A percentile compares a stretch with the other conserved stretches of the same genome.
phyloP scores from a whole-genome alignment of 2,797 vertebrate species.

The Cossypha caffra region DNA sequence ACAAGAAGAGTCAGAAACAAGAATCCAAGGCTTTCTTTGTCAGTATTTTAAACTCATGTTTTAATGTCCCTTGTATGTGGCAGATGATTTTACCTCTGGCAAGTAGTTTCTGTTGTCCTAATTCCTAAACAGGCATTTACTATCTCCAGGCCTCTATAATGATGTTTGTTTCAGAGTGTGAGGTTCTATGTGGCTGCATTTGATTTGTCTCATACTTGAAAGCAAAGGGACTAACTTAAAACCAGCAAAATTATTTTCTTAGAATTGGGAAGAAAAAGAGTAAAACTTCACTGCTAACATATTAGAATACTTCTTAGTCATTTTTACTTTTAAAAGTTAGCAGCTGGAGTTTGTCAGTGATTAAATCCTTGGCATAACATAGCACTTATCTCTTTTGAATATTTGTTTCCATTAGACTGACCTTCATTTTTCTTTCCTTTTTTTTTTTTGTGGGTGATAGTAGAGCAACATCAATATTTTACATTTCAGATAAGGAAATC shows the following conservation, averaged over 20 bases:
- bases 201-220: neutral
- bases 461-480: neutral
- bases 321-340: neutral
- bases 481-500: neutral
- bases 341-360: neutral
- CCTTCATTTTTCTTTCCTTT: neutral
- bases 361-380: neutral
- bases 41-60: neutral
- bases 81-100: neutral
- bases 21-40: neutral
- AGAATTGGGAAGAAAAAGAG: neutral
- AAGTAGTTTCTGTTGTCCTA: neutral
- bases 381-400: neutral
- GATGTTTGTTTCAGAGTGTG: neutral
- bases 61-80: neutral
- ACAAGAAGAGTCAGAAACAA: neutral
- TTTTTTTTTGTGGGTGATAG: neutral
- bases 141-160: neutral
- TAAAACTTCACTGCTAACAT: neutral
- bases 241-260: neutral
- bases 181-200: neutral
- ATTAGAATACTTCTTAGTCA: neutral
- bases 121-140: neutral
- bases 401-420: neutral
- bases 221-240: neutral